A percentile compares a stretch with the other conserved stretches of the same genome.
These are phyloP conservation scores for Xiphophorus hellerii DNA, from an alignment of 2,113 vertebrate genomes.

Conservation along the genomic window DNA sequence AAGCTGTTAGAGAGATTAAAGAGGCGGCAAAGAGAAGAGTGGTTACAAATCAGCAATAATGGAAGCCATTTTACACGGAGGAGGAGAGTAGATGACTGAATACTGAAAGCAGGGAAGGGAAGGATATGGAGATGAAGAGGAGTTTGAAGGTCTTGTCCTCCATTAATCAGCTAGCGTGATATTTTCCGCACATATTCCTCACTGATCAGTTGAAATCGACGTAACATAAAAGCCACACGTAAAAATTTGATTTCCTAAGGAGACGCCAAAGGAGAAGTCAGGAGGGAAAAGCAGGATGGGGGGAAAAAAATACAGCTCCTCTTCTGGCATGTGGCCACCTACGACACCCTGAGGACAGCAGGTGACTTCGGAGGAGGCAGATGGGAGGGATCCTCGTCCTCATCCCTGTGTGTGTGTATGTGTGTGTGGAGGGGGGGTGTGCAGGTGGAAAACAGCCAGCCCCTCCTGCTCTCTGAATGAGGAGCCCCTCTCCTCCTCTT, in stretches of 20 bases:
- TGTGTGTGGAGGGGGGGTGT: slow-evolving; percentile 11
- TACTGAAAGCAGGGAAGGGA: slow-evolving; percentile 31
- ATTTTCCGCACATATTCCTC: no score
- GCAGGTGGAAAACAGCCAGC: slow-evolving; percentile 55
- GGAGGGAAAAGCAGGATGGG: not conserved
- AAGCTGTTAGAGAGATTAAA: slow-evolving; percentile 35
- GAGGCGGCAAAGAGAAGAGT: slow-evolving; percentile 35
- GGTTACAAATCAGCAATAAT: slow-evolving; percentile 16
- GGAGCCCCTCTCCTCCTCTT: slow-evolving; percentile 37
- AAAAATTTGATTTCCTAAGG: not conserved
- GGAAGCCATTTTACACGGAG: slow-evolving; percentile 6
- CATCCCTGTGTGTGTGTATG: slow-evolving; percentile 24
- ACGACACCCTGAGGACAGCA: slow-evolving; percentile 58
- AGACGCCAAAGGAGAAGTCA: not conserved
- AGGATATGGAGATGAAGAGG: slow-evolving; percentile 46
- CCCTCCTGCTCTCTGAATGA: slow-evolving; percentile 60
- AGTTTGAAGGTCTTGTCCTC: not conserved
- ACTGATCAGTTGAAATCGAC: not conserved
- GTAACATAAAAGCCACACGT: not conserved
- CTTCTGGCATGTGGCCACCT: slow-evolving; percentile 24
- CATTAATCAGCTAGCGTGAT: not conserved
- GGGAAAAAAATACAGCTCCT: not conserved
- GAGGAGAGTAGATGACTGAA: slow-evolving; percentile 26
- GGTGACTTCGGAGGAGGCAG: slow-evolving; percentile 55
- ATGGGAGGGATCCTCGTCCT: slow-evolving; percentile 49